These are phyloP conservation scores for Steinernema hermaphroditum DNA, from an alignment of 2,888 invertebrate genomes.

Conservation along the genomic window DNA sequence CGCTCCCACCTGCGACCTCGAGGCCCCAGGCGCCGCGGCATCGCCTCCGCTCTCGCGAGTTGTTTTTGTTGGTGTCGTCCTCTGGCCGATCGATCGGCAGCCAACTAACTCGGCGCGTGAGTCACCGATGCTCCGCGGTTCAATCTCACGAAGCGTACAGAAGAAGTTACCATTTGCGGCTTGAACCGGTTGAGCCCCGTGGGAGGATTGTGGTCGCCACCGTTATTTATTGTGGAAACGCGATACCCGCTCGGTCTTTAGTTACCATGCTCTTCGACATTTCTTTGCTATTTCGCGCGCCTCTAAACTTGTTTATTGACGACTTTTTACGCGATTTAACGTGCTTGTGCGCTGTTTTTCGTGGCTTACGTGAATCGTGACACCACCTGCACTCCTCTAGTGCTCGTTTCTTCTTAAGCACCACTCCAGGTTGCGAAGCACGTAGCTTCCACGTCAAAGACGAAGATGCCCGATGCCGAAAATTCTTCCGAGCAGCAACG, in stretches of 20 bases:
- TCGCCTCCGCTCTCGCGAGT: not conserved
- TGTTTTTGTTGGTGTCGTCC: not conserved
- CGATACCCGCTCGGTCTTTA: not conserved
- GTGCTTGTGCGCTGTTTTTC: too few relatives aligned
- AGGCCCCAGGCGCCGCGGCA: not conserved
- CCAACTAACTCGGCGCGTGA: not conserved
- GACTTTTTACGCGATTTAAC: not conserved
- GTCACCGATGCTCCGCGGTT: not conserved
- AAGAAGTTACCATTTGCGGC: not conserved
- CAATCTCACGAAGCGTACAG: not conserved
- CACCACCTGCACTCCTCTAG: too few relatives aligned
- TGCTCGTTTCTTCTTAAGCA: not conserved
- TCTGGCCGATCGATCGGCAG: conserved; percentile 1
- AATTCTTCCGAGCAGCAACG: conserved; percentile 22
- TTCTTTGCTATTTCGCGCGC: not conserved
- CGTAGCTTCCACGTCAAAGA: not conserved
- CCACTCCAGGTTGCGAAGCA: not conserved
- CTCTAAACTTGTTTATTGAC: conserved; percentile 19
- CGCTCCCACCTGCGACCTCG: not conserved
- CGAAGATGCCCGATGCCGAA: conserved; percentile 1
- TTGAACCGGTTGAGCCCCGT: not conserved
- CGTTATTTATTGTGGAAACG: not conserved
- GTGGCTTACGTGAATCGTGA: too few relatives aligned
- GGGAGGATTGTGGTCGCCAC: not conserved
- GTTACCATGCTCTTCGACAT: not conserved